Evolutionary conservation across 2,113 vertebrate genomes (phyloP).

Genomic region (Tachysurus fulvidraco): DNA sequence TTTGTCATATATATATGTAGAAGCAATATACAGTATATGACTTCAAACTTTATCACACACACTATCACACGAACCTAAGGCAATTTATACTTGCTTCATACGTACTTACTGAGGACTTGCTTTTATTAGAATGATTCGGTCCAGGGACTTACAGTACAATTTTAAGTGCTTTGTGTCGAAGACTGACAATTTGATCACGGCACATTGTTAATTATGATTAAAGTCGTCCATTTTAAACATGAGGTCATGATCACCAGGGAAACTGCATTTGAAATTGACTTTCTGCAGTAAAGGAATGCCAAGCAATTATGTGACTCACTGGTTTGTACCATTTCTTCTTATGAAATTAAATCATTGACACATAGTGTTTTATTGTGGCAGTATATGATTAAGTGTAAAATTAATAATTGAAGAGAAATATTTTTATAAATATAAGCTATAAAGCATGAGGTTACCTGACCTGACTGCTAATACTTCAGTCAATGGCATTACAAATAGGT

Average conservation of each 20-base stretch:
- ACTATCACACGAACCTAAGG: neutral
- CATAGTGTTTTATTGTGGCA: neutral
- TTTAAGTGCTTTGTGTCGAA: conserved; percentile 44
- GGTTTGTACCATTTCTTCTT: conserved; percentile 35
- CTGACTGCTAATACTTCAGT: neutral
- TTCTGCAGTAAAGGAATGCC: conserved; percentile 24
- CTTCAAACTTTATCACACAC: neutral
- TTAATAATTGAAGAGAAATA: conserved; percentile 2
- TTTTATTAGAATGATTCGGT: conserved; percentile 23
- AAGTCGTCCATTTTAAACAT: conserved; percentile 47
- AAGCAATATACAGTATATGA: neutral
- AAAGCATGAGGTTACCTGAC: conserved; percentile 2
- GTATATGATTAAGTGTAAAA: conserved; percentile 31
- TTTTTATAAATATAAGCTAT: conserved; percentile 4
- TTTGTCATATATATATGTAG: neutral
- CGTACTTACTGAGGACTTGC: conserved; percentile 20
- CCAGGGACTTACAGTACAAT: conserved; percentile 38
- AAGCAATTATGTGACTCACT: conserved; percentile 53
- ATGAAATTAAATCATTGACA: conserved; percentile 36
- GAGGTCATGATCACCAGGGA: conserved; percentile 48
- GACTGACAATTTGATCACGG: conserved; percentile 44
- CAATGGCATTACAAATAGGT: neutral
- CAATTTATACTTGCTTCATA: neutral
- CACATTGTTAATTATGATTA: conserved; percentile 58
- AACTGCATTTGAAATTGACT: conserved; percentile 46